Base-by-base conservation (phyloP, 2,113 vertebrate genomes). In the Emydocephalus ijimae region DNA sequence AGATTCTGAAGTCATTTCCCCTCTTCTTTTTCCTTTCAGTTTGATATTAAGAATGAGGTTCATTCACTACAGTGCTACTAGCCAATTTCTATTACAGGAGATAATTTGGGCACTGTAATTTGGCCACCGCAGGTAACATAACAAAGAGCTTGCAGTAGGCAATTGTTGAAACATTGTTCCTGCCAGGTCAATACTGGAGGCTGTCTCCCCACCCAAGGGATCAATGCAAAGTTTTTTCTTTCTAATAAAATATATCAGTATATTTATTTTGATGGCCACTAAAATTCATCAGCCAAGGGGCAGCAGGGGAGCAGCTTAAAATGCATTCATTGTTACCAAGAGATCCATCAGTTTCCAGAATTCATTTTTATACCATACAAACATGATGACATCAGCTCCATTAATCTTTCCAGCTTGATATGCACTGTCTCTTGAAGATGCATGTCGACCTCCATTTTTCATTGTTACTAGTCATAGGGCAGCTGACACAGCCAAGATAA, bases 401-500 rank as follows among this genome's bases (percentile, higher is more conserved):
- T 98, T 97, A 96, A 97, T 97, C 97, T 98, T 97, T 95, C 94
- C 93, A 95, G 94, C 95, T 96, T 97, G 95, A 96, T 94, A 94
- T 89, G 94, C 94, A 94, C 96, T 96, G 95, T 96, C 94, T 94
- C 95, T 96, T 96, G 95, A 96, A 96, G 96, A 97, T 94, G 93
- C 96, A 96, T 59, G 91, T 97, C 87, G 24, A 97, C 96, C 97
- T 97, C 96, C 92, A 97, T 98, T 97, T 96, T 96, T 97, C 96
- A 97, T 24, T 94, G 94, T 90, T 97, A 94, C 96, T 94, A 96
- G 96, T 97, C 95, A 96, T 45, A 94, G 96, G 97, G 97, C 95
- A 97, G 97, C 96, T 97, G 96, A 98, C 97, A 97, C 94, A 97
- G 97, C 94, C 94, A 94, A 94, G 96, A 97, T 97, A 97, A 97